Conservation (phyloP, 2,797 vertebrate species). For the Anableps anableps region DNA sequence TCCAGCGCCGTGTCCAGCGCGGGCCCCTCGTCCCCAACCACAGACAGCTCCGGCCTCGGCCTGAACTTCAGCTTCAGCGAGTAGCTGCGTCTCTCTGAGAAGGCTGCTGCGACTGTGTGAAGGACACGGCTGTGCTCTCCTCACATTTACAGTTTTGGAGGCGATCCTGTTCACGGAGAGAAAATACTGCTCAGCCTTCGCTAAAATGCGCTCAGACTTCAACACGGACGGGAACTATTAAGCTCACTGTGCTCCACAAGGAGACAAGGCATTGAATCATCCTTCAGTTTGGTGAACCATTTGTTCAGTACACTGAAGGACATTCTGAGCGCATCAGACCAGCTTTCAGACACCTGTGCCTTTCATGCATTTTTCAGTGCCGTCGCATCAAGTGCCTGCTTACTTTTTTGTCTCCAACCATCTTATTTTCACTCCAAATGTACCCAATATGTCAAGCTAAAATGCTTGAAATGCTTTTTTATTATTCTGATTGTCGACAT, state of each 20-base stretch:
- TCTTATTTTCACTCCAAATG: background rate
- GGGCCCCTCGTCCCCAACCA: constrained; percentile 88
- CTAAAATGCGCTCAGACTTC: background rate
- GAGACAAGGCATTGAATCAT: too few relatives aligned
- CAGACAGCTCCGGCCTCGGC: constrained; percentile 74
- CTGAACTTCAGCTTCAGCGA: constrained; percentile 86
- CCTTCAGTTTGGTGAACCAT: background rate
- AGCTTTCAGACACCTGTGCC: background rate
- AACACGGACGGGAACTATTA: too few relatives aligned
- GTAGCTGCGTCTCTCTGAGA: constrained; percentile 29
- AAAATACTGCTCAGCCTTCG: too few relatives aligned
- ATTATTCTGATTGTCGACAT: background rate
- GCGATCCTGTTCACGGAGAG: background rate
- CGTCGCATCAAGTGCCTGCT: background rate
- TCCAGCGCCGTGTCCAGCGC: constrained; percentile 91
- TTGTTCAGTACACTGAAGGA: background rate
- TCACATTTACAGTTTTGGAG: background rate
- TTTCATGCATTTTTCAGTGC: background rate
- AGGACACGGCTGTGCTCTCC: background rate
- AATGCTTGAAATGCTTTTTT: background rate
- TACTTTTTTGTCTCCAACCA: background rate
- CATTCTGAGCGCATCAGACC: background rate
- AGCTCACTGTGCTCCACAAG: background rate
- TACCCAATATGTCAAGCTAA: background rate
- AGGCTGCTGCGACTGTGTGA: constrained; percentile 19